These are phyloP conservation scores for Phylloscopus trochiloides DNA, from an alignment of 2,113 vertebrate genomes.

Conservation along the genomic window DNA sequence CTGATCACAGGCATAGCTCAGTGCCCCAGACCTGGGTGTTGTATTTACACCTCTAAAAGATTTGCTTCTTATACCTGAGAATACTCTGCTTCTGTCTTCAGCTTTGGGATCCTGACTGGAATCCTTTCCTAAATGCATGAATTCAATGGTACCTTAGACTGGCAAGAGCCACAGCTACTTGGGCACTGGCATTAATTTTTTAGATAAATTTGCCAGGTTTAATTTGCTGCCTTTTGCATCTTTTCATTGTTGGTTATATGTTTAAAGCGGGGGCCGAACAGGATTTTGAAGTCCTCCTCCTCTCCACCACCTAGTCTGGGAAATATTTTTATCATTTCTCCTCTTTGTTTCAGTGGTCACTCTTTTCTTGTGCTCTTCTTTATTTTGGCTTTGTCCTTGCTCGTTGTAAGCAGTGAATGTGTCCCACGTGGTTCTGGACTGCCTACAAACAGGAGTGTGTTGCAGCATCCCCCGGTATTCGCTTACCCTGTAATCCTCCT, in stretches of 20 bases:
- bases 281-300: neutral
- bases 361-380: neutral
- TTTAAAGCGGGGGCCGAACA: neutral
- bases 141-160: neutral
- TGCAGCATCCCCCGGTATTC: neutral
- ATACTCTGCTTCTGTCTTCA: accelerated
- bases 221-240: neutral
- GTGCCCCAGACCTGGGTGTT: neutral
- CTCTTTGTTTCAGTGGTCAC: neutral
- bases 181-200: neutral
- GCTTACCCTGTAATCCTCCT: neutral
- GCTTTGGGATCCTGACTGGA: neutral
- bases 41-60: neutral
- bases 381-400: neutral
- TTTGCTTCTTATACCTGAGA: neutral
- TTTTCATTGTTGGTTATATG: accelerated
- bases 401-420: no score
- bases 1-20: no score
- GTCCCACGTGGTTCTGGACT: neutral
- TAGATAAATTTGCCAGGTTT: neutral
- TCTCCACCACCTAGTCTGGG: neutral
- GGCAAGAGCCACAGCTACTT: neutral
- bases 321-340: neutral
- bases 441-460: neutral
- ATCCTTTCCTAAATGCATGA: neutral